phyloP scores from a whole-genome alignment of 1,140 invertebrate genomes.

The Drosophila miranda region DNA sequence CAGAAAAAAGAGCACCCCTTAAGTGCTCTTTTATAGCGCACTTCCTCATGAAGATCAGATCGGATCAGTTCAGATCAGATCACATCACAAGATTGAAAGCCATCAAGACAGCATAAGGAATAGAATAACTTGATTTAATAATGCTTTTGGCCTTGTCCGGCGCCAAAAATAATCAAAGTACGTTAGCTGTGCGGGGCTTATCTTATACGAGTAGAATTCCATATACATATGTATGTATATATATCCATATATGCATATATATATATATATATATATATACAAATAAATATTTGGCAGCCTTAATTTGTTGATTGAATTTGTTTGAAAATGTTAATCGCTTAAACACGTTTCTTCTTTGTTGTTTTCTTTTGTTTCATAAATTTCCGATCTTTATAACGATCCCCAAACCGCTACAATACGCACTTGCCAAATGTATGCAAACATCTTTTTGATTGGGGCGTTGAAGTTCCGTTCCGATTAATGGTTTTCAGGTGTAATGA shows the following conservation, averaged over 20 bases:
- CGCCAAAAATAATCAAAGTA: constrained; percentile 39
- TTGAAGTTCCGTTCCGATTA: constrained; percentile 10
- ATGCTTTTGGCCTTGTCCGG: constrained; percentile 49
- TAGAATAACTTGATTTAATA: constrained; percentile 59
- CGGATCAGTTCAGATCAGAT: too few relatives aligned
- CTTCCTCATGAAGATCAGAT: constrained; percentile 58
- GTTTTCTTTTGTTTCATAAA: constrained; percentile 24
- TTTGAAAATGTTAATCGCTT: constrained; percentile 60
- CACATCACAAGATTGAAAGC: constrained; percentile 4
- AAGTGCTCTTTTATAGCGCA: constrained; percentile 42
- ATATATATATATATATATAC: too few relatives aligned
- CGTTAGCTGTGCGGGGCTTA: neutral
- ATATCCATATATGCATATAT: constrained; percentile 8
- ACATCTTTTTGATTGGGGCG: constrained; percentile 35
- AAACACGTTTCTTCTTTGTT: constrained; percentile 51
- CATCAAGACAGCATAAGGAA: constrained; percentile 15
- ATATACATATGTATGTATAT: constrained; percentile 3
- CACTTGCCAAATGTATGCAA: constrained; percentile 54
- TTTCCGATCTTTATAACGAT: neutral
- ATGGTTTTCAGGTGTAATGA: neutral
- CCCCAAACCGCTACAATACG: constrained; percentile 30
- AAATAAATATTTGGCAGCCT: constrained; percentile 28
- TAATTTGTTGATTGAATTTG: constrained; percentile 38
- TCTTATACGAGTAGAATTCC: neutral
- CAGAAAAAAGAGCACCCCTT: neutral